A percentile compares a stretch with the other conserved stretches of the same genome.
These are phyloP conservation scores for Epicauta chinensis DNA, from an alignment of 1,140 invertebrate species.

Conservation along the genomic window DNA sequence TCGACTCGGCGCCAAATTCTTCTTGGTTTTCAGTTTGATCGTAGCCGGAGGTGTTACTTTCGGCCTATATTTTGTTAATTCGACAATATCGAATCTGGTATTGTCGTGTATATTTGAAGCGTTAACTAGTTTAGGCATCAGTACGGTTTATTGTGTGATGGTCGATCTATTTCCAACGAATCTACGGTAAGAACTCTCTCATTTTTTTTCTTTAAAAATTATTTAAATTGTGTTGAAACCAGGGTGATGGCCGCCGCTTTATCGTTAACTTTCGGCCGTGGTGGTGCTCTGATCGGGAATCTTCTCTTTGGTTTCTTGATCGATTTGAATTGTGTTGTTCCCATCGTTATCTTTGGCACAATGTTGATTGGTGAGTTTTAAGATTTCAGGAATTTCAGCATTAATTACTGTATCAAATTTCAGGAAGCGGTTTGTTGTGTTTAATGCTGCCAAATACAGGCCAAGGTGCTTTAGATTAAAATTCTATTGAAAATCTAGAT, in stretches of 20 bases:
- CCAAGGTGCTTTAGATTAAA: slow-evolving; percentile 56
- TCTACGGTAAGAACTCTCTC: slow-evolving; percentile 56
- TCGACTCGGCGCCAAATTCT: slow-evolving; percentile 65
- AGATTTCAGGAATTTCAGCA: not conserved
- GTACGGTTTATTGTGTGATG: slow-evolving; percentile 66
- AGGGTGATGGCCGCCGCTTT: slow-evolving; percentile 72
- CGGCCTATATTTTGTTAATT: slow-evolving; percentile 68
- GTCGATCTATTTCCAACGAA: slow-evolving; percentile 73
- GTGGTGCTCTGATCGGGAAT: slow-evolving; percentile 63
- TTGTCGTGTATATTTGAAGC: slow-evolving; percentile 71
- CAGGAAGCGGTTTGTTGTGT: slow-evolving; percentile 60
- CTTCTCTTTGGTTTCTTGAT: slow-evolving; percentile 64
- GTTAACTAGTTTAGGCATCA: slow-evolving; percentile 65
- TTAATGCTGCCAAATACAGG: slow-evolving; percentile 61
- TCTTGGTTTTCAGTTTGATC: slow-evolving; percentile 65
- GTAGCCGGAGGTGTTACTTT: slow-evolving; percentile 67
- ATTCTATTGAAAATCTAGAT: not conserved
- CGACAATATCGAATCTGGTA: slow-evolving; percentile 61
- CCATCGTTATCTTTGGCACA: slow-evolving; percentile 59
- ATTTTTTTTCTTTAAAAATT: not conserved
- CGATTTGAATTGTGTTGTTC: slow-evolving; percentile 64
- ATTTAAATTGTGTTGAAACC: slow-evolving; percentile 16
- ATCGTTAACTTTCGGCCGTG: slow-evolving; percentile 63
- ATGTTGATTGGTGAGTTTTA: slow-evolving; percentile 57
- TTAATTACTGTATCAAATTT: slow-evolving; percentile 30